Conservation (phyloP, 64 coral and sea anemone species). For the Pocillopora verrucosa region DNA sequence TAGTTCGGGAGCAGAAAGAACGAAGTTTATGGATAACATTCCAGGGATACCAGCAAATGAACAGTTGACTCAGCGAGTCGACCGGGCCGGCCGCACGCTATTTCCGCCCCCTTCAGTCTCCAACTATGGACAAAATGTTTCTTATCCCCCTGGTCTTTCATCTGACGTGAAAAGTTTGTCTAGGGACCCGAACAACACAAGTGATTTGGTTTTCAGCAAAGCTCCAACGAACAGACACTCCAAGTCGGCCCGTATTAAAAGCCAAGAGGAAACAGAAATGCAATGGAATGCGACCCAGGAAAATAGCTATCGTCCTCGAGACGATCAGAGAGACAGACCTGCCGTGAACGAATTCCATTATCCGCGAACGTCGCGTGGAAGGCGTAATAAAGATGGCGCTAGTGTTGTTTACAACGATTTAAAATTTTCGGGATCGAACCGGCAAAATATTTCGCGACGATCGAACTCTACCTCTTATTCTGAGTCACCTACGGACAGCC, state of each 20-base stretch:
- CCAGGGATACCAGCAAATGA: conserved; percentile 94
- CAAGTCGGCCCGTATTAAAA: conserved; percentile 70
- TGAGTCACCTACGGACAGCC: conserved; percentile 16
- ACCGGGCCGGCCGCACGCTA: conserved; percentile 36
- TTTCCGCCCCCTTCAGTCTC: conserved; percentile 63
- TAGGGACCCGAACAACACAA: conserved; percentile 64
- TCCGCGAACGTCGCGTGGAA: neutral
- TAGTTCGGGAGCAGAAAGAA: conserved; percentile 70
- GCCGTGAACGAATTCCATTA: conserved; percentile 24
- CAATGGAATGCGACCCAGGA: conserved; percentile 87
- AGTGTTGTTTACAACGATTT: conserved; percentile 20
- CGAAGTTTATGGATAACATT: conserved; percentile 78
- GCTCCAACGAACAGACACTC: conserved; percentile 78
- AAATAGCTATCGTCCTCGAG: conserved; percentile 73
- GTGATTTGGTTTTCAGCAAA: conserved; percentile 66
- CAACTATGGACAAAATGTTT: conserved; percentile 62
- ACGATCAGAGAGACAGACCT: conserved; percentile 66
- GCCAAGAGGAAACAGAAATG: conserved; percentile 89
- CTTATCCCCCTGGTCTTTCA: conserved; percentile 44
- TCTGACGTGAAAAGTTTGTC: conserved; percentile 56
- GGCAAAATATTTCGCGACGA: conserved; percentile 43
- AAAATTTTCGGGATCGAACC: conserved; percentile 23
- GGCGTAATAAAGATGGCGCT: conserved; percentile 42
- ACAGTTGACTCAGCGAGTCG: conserved; percentile 65
- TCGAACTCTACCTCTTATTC: conserved; percentile 17